A percentile compares a stretch with the other conserved stretches of the same genome.
Evolutionary conservation across 2,888 invertebrate genomes (phyloP).

Genomic region (Polyommatus icarus): DNA sequence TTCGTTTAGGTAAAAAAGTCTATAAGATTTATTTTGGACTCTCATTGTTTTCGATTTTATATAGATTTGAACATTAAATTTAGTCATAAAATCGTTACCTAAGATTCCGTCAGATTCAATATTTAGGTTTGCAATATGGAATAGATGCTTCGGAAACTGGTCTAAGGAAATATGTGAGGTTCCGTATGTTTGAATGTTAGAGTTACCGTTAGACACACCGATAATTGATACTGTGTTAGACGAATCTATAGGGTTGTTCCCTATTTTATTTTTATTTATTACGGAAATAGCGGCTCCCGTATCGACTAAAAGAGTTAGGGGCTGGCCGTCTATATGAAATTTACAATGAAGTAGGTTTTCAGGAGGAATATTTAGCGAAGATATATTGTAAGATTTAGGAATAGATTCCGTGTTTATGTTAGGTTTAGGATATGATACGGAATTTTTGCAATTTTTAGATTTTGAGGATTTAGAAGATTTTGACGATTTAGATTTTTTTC

Average conservation of each 20-base stretch:
- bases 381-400: conserved; percentile 40
- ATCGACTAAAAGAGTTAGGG: conserved; percentile 42
- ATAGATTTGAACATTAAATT: conserved; percentile 45
- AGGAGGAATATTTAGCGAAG: conserved; percentile 45
- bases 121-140: no score
- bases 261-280: conserved; percentile 41
- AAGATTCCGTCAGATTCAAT: conserved; percentile 45
- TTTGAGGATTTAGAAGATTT: neutral
- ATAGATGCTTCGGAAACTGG: conserved; percentile 41
- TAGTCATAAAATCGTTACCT: conserved; percentile 47
- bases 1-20: conserved; percentile 40
- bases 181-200: conserved; percentile 41
- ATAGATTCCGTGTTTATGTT: conserved; percentile 33
- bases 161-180: conserved; percentile 43
- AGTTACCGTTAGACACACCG: conserved; percentile 43
- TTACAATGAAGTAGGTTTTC: conserved; percentile 45
- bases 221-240: conserved; percentile 43
- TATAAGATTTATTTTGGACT: conserved; percentile 41
- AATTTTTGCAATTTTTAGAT: neutral
- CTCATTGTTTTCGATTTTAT: conserved; percentile 47
- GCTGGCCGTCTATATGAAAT: conserved; percentile 43
- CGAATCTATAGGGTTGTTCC: conserved; percentile 37
- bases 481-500: neutral
- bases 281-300: conserved; percentile 46
- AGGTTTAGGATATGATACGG: neutral